Conservation (phyloP, 2,888 invertebrate genomes). For the Noctua janthina region DNA sequence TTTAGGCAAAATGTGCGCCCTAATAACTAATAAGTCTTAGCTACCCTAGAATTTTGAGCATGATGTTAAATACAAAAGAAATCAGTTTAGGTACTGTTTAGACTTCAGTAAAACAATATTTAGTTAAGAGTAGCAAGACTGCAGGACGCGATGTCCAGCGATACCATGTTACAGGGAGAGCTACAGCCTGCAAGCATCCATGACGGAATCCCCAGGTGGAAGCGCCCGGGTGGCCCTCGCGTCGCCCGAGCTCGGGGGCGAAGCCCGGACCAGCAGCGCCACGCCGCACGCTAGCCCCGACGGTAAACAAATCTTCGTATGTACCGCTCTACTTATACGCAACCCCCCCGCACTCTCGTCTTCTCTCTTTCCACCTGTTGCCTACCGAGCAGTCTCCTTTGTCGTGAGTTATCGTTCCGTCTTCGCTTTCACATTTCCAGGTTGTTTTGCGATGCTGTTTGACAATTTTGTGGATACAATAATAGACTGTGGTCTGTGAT, state of each 20-base stretch:
- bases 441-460: slow-evolving; percentile 38
- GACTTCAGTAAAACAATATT: slow-evolving; percentile 10
- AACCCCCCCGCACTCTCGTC: slow-evolving; percentile 59
- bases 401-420: slow-evolving; percentile 58
- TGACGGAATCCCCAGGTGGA: slow-evolving; percentile 89
- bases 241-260: slow-evolving; percentile 89
- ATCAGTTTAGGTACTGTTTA: neutral
- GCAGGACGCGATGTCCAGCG: slow-evolving; percentile 54
- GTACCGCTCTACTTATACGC: slow-evolving; percentile 81
- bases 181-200: slow-evolving; percentile 91
- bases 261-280: slow-evolving; percentile 81
- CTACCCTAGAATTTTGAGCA: slow-evolving; percentile 10
- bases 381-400: slow-evolving; percentile 59
- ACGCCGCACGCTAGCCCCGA: slow-evolving; percentile 88
- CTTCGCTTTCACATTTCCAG: slow-evolving; percentile 54
- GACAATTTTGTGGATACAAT: slow-evolving; percentile 2
- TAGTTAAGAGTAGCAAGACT: slow-evolving; percentile 12
- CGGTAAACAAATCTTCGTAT: slow-evolving; percentile 89
- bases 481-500: neutral
- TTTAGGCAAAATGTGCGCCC: neutral
- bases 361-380: slow-evolving; percentile 60
- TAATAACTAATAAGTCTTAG: neutral
- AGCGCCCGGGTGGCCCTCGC: slow-evolving; percentile 90
- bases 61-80: neutral
- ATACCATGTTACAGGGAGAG: slow-evolving; percentile 84